These are phyloP conservation scores for Oriolus oriolus DNA, from an alignment of 2,113 vertebrate genomes.

Conservation along the genomic window DNA sequence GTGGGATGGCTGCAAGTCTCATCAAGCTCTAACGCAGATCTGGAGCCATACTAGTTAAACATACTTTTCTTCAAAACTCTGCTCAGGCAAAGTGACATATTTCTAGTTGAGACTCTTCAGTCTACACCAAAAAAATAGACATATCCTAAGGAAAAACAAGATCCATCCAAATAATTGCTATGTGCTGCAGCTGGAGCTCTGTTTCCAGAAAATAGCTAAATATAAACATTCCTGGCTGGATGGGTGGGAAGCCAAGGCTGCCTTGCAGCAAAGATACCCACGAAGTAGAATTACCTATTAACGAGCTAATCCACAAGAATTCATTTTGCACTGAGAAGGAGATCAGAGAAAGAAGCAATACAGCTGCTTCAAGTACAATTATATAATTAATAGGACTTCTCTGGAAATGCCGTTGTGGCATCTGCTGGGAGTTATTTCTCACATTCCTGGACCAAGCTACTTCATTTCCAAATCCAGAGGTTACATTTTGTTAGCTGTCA, in stretches of 20 bases:
- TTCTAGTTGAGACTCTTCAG: background rate
- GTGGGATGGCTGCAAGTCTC: slow-evolving; percentile 16
- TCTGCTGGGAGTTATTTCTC: background rate
- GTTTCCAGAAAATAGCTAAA: slow-evolving; percentile 40
- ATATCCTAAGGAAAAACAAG: slow-evolving; percentile 21
- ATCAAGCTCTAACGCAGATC: background rate
- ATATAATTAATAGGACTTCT: background rate
- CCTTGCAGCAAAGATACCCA: slow-evolving; percentile 27
- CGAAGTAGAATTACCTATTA: background rate
- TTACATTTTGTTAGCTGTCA: background rate
- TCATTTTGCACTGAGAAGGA: background rate
- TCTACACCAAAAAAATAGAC: background rate
- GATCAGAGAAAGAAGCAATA: background rate
- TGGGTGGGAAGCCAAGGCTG: slow-evolving; percentile 21
- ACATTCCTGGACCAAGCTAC: background rate
- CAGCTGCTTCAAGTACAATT: background rate
- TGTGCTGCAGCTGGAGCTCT: slow-evolving; percentile 38
- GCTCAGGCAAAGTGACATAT: slow-evolving; percentile 1
- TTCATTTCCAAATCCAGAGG: background rate
- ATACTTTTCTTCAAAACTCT: background rate
- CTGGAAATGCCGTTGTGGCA: background rate
- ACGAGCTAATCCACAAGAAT: background rate
- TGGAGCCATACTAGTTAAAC: background rate
- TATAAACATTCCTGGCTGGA: slow-evolving; percentile 34
- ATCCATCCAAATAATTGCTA: background rate